phyloP scores from a whole-genome alignment of 2,113 vertebrate species.

The Phalacrocorax carbo region DNA sequence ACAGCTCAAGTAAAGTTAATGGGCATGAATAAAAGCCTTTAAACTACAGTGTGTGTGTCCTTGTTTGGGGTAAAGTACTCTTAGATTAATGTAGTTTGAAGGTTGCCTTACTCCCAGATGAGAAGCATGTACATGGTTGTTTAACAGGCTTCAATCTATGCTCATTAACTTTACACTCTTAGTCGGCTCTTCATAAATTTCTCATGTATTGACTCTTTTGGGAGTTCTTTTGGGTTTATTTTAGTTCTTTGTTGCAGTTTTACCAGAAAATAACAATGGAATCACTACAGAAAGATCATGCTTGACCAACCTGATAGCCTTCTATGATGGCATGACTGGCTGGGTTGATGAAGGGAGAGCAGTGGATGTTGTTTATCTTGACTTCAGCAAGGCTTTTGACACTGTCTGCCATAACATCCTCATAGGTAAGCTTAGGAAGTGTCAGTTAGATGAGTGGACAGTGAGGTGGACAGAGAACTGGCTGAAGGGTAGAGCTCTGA shows the following conservation, averaged over 20 bases:
- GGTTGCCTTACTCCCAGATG: slow-evolving; percentile 17
- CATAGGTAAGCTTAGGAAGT: no score
- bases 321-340: no score
- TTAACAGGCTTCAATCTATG: slow-evolving; percentile 15
- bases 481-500: no score
- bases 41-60: background rate
- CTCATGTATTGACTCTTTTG: slow-evolving; percentile 24
- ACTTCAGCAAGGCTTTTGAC: no score
- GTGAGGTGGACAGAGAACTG: no score
- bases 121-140: background rate
- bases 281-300: no score
- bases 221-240: background rate
- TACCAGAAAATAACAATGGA: background rate
- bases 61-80: slow-evolving; percentile 25
- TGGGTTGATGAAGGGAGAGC: no score
- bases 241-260: slow-evolving; percentile 3
- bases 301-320: no score
- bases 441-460: no score
- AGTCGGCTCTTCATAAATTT: slow-evolving; percentile 47
- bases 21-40: slow-evolving; percentile 29
- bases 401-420: no score
- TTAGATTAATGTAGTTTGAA: slow-evolving; percentile 44
- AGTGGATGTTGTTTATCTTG: no score
- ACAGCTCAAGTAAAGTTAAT: background rate
- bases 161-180: slow-evolving; percentile 51